Conservation (phyloP, 2,113 vertebrate genomes). For the Mesocricetus auratus region DNA sequence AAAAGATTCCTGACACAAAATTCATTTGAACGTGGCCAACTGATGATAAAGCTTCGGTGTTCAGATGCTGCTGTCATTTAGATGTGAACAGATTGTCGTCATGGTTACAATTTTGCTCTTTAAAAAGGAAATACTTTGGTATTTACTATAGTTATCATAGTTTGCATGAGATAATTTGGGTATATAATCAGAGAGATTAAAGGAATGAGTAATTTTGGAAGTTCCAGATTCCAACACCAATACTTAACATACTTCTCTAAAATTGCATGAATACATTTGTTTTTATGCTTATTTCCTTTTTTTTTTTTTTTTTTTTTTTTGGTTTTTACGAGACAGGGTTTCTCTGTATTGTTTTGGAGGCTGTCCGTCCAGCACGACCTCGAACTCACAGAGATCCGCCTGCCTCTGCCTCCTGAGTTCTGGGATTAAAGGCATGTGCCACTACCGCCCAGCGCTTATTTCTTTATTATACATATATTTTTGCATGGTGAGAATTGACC, state of each 20-base stretch:
- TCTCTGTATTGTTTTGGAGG: too few species aligned
- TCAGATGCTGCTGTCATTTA: slow-evolving; percentile 8
- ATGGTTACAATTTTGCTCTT: slow-evolving; percentile 32
- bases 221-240: slow-evolving; percentile 42
- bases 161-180: slow-evolving; percentile 48
- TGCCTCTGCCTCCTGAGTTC: too few species aligned
- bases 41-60: not conserved
- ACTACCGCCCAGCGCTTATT: too few species aligned
- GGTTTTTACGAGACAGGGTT: too few species aligned
- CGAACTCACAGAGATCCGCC: too few species aligned
- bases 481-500: not conserved
- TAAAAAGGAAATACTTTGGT: slow-evolving; percentile 32
- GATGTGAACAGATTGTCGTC: not conserved
- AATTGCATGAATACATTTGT: not conserved
- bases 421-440: too few species aligned
- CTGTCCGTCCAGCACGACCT: too few species aligned
- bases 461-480: not conserved
- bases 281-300: too few species aligned
- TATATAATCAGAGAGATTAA: not conserved
- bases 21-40: not conserved
- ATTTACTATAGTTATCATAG: slow-evolving; percentile 44
- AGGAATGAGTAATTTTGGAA: slow-evolving; percentile 56
- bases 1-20: slow-evolving; percentile 48
- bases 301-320: too few species aligned
- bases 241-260: slow-evolving; percentile 29